These are phyloP conservation scores for Allophyes oxyacanthae DNA, from an alignment of 2,888 invertebrate species.

Conservation along the genomic window DNA sequence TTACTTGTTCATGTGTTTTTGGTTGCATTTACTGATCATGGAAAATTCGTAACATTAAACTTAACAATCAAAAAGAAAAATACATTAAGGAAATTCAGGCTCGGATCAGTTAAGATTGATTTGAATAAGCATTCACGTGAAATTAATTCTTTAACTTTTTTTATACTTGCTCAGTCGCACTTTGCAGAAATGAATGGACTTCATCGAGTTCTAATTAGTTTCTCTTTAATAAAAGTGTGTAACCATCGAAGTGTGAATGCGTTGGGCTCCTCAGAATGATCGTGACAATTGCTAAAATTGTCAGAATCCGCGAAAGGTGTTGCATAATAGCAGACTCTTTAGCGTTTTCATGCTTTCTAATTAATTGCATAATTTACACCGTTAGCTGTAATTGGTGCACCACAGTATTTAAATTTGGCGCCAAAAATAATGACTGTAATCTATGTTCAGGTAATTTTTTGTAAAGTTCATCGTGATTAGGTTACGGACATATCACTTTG, in stretches of 20 bases:
- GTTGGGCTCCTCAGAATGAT: conserved; percentile 32
- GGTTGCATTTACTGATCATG: conserved; percentile 3
- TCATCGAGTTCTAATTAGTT: conserved; percentile 22
- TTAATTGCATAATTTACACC: conserved; percentile 61
- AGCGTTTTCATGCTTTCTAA: conserved; percentile 69
- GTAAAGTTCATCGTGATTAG: conserved; percentile 10
- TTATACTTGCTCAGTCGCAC: conserved; percentile 21
- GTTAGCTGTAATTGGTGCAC: conserved; percentile 37
- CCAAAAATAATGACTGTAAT: conserved; percentile 4
- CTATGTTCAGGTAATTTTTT: not conserved
- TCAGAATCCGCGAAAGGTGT: conserved; percentile 44
- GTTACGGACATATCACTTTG: conserved; percentile 5
- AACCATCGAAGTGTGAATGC: conserved; percentile 42
- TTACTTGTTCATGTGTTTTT: not conserved
- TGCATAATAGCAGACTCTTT: conserved; percentile 50
- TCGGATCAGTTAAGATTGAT: conserved; percentile 18
- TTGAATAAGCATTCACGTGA: conserved; percentile 19
- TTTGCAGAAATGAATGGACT: conserved; percentile 21
- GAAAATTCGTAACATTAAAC: conserved; percentile 12
- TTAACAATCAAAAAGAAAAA: conserved; percentile 4
- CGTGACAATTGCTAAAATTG: conserved; percentile 47
- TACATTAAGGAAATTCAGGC: conserved; percentile 13
- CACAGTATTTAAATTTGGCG: conserved; percentile 16
- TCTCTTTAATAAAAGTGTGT: conserved; percentile 25
- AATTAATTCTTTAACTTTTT: conserved; percentile 22